Conservation (phyloP, 2,888 invertebrate genomes). For the Metacarcinus magister region DNA sequence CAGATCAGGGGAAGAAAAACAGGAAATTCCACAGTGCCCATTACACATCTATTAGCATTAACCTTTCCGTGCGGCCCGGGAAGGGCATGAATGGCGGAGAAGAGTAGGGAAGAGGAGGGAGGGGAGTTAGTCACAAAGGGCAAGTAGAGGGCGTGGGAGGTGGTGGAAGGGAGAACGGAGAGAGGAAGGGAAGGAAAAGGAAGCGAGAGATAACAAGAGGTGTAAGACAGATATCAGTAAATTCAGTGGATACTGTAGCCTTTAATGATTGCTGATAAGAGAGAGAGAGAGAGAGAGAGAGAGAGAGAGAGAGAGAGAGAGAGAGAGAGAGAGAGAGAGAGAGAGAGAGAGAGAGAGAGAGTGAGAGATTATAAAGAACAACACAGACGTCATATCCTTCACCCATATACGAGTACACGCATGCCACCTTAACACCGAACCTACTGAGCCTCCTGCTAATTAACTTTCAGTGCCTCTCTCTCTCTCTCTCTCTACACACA, state of each 20-base stretch:
- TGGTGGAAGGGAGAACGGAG: not conserved
- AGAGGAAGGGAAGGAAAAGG: not conserved
- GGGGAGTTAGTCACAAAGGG: not conserved
- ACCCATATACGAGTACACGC: not conserved
- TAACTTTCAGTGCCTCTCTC: not conserved
- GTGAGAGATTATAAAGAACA: not conserved
- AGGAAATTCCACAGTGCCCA: conserved; percentile 30
- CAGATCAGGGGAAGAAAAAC: not conserved
- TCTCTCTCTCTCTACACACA: no score
- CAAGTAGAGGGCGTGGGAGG: not conserved
- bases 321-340: conserved; percentile 42
- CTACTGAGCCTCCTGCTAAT: not conserved
- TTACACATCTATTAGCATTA: not conserved
- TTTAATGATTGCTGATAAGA: not conserved
- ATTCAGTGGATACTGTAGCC: not conserved
- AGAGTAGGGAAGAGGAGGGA: not conserved
- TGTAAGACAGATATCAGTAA: not conserved
- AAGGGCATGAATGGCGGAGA: not conserved
- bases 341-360: conserved; percentile 10
- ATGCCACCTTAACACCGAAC: not conserved
- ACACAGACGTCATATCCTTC: not conserved
- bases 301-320: conserved; percentile 5
- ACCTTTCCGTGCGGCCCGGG: not conserved
- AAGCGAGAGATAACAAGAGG: not conserved
- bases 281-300: not conserved